phyloP scores from a whole-genome alignment of 2,888 invertebrate genomes.

The Cerastis leucographa region DNA sequence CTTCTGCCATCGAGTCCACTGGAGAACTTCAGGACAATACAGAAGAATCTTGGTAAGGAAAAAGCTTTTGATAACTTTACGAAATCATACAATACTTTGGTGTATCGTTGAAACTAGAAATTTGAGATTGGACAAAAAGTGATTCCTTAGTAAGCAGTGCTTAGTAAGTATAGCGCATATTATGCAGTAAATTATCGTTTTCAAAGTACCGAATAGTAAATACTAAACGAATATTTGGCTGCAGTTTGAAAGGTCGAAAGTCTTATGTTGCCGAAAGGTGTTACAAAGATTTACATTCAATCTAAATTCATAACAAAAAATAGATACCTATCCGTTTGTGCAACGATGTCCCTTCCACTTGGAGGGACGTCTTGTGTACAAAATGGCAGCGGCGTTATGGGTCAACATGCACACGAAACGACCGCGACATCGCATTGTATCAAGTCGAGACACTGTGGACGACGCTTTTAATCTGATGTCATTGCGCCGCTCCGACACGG shows the following conservation, averaged over 20 bases:
- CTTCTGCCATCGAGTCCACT: conserved; percentile 41
- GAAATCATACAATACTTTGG: not conserved
- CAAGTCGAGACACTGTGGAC: not conserved
- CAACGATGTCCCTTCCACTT: not conserved
- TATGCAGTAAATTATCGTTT: not conserved
- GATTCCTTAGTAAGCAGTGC: too few species aligned
- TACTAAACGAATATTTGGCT: not conserved
- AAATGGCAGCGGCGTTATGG: not conserved
- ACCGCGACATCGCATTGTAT: not conserved
- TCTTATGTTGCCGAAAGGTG: not conserved
- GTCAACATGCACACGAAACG: not conserved
- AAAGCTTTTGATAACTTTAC: not conserved
- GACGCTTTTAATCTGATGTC: too few species aligned
- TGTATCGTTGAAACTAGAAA: not conserved
- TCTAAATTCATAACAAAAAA: not conserved
- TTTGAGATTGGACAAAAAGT: not conserved
- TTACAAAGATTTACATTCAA: not conserved
- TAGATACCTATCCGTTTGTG: not conserved
- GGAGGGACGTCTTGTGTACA: not conserved
- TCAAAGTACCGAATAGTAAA: not conserved
- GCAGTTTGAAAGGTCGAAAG: not conserved
- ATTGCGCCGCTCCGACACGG: not conserved
- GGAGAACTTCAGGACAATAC: conserved; percentile 14
- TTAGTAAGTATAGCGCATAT: too few species aligned
- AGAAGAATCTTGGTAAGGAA: conserved; percentile 36